A percentile compares a stretch with the other conserved stretches of the same genome.
phyloP scores from a whole-genome alignment of 2,888 invertebrate genomes.

The Campopleginae sp. region DNA sequence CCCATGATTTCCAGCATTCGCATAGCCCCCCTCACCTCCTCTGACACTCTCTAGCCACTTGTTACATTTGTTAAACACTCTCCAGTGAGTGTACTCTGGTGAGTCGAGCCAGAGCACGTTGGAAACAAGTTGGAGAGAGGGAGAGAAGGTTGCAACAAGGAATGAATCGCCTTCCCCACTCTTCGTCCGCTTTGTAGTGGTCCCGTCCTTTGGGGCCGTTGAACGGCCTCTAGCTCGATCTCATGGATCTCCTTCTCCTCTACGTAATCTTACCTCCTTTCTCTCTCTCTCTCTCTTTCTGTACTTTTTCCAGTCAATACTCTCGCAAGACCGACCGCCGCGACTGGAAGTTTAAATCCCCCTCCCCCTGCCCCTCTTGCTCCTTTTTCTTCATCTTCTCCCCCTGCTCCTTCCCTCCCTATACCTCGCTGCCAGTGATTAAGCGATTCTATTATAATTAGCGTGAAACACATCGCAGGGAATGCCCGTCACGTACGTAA shows the following conservation, averaged over 20 bases:
- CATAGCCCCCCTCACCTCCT: constrained; percentile 23
- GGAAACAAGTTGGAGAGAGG: constrained; percentile 22
- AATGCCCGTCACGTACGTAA: constrained; percentile 72
- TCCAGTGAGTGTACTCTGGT: constrained; percentile 39
- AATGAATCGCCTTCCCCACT: constrained; percentile 31
- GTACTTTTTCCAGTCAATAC: constrained; percentile 21
- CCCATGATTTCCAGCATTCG: constrained; percentile 49
- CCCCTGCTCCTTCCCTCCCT: constrained; percentile 16
- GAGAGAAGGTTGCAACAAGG: constrained; percentile 59
- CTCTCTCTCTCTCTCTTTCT: constrained; percentile 51
- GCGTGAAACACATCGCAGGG: constrained; percentile 69
- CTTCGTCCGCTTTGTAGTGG: constrained; percentile 30
- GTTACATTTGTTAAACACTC: constrained; percentile 64
- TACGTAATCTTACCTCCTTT: constrained; percentile 35
- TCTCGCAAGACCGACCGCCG: constrained; percentile 40
- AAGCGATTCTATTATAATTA: constrained; percentile 76
- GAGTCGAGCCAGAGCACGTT: constrained; percentile 45
- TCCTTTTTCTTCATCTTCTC: constrained; percentile 5
- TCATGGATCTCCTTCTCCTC: constrained; percentile 59
- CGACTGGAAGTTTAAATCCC: constrained; percentile 33
- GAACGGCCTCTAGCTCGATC: constrained; percentile 68
- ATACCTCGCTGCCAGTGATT: constrained; percentile 68
- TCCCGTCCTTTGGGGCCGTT: constrained; percentile 68
- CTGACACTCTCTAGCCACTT: constrained; percentile 45
- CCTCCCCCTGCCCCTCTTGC: constrained; percentile 30